Evolutionary conservation across 2,888 invertebrate species (phyloP).

Genomic region (Elaeidobius kamerunicus): DNA sequence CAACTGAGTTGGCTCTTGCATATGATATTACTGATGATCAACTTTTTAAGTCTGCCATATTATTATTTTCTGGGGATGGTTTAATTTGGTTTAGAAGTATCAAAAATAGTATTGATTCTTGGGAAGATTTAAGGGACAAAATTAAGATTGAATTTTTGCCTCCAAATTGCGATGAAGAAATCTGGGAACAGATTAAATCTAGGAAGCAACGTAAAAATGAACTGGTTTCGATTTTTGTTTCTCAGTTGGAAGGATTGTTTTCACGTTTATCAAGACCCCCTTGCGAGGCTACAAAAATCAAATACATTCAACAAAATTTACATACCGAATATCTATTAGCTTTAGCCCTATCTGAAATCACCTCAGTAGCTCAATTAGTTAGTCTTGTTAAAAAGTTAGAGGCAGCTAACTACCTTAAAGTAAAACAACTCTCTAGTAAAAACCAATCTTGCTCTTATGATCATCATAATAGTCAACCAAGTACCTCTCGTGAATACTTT

Average conservation of each 20-base stretch:
- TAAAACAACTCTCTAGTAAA: neutral
- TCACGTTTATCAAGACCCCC: constrained; percentile 5
- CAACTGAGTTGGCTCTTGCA: neutral
- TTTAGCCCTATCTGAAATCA: constrained; percentile 1
- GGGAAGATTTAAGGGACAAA: too few relatives aligned
- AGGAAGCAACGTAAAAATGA: constrained; percentile 13
- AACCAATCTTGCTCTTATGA: neutral
- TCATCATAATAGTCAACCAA: neutral
- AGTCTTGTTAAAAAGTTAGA: constrained; percentile 5
- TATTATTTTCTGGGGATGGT: constrained; percentile 2
- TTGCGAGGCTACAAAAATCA: constrained; percentile 9
- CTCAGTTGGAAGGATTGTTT: constrained; percentile 17
- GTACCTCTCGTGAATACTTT: too few relatives aligned
- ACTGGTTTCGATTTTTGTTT: constrained; percentile 12
- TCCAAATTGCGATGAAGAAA: constrained; percentile 4
- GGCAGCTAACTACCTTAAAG: constrained; percentile 3
- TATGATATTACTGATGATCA: neutral
- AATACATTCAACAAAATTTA: constrained; percentile 2
- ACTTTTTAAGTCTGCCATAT: neutral
- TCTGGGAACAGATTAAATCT: constrained; percentile 19
- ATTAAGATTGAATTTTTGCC: neutral
- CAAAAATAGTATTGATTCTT: too few relatives aligned
- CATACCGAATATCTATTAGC: constrained; percentile 3
- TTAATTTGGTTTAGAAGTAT: constrained; percentile 1
- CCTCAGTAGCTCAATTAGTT: neutral